These are phyloP conservation scores for Myiotriccus ornatus DNA, from an alignment of 2,797 vertebrate species.

Conservation along the genomic window DNA sequence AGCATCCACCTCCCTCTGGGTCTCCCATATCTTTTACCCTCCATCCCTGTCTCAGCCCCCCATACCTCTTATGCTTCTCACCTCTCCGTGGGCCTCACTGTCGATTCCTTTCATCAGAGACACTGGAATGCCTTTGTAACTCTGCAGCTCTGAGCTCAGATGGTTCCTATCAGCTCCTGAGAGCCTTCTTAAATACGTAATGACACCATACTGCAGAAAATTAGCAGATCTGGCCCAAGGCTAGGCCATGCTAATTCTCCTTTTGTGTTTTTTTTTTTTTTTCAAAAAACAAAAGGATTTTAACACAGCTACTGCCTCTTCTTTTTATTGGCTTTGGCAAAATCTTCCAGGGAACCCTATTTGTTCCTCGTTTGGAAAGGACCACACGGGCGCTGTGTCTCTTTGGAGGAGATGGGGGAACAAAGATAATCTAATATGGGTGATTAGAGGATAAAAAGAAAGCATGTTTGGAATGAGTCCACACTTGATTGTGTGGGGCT, in stretches of 20 bases:
- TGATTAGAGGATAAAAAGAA: conserved; percentile 13
- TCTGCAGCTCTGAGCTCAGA: background rate
- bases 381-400: background rate
- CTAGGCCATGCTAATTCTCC: background rate
- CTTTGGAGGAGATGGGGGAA: background rate
- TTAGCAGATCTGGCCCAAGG: conserved; percentile 9
- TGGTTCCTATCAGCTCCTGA: conserved; percentile 35
- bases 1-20: background rate
- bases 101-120: background rate
- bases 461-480: conserved; percentile 21
- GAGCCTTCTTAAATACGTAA: background rate
- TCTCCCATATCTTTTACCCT: background rate
- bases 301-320: background rate
- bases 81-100: background rate
- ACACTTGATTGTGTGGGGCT: background rate
- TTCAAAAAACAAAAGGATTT: background rate
- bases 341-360: background rate
- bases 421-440: background rate
- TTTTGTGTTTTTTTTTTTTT: background rate
- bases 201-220: background rate
- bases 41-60: background rate
- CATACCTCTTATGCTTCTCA: background rate
- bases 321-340: background rate
- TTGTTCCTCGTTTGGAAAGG: background rate
- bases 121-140: conserved; percentile 2